phyloP scores from a whole-genome alignment of 2,113 vertebrate species.

The Cariama cristata region DNA sequence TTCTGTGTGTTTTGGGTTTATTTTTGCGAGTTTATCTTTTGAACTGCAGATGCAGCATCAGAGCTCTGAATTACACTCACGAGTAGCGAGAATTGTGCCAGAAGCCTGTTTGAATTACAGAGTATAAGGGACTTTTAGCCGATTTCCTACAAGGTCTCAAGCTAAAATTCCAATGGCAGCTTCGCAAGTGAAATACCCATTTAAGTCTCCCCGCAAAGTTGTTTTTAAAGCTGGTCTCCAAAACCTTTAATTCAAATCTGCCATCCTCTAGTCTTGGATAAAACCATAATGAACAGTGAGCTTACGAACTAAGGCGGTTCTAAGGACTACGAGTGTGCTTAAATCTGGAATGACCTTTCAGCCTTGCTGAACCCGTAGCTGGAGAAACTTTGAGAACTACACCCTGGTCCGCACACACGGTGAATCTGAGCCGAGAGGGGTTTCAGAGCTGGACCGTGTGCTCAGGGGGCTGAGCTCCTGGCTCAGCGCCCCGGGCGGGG shows the following conservation, averaged over 20 bases:
- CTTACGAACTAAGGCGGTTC: not conserved
- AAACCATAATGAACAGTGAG: not conserved
- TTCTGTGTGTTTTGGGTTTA: constrained; percentile 14
- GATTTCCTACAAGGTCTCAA: constrained; percentile 24
- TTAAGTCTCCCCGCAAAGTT: not conserved
- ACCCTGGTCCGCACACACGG: fast-evolving
- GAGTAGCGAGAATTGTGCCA: not conserved
- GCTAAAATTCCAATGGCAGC: not conserved
- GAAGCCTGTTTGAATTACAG: not conserved
- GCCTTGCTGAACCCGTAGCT: not conserved
- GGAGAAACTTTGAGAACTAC: not conserved
- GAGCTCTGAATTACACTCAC: not conserved
- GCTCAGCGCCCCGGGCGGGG: fast-evolving
- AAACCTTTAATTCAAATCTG: not conserved
- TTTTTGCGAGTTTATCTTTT: constrained; percentile 37
- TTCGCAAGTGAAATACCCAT: not conserved
- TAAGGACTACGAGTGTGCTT: not conserved
- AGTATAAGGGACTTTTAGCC: not conserved
- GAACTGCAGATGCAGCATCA: not conserved
- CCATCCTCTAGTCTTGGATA: not conserved
- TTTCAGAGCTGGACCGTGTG: not conserved
- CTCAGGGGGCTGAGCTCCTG: not conserved
- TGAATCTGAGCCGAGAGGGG: not conserved
- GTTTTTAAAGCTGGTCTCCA: not conserved
- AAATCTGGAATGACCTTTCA: not conserved